Evolutionary conservation across 2,797 vertebrate genomes (phyloP).

Genomic region (Todus mexicanus): DNA sequence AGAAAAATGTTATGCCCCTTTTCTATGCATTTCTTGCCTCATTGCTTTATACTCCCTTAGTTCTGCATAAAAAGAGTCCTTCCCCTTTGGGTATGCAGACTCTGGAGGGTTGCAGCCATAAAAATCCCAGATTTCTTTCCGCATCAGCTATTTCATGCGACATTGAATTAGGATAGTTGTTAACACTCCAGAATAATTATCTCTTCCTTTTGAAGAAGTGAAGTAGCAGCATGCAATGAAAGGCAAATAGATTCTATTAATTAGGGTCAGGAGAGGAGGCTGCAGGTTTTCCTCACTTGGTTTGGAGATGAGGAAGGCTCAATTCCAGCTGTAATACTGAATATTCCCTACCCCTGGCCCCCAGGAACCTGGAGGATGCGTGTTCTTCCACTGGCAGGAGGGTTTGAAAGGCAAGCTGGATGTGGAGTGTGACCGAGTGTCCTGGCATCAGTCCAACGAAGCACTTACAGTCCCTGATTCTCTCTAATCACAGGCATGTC

Average conservation of each 20-base stretch:
- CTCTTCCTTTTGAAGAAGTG: conserved; percentile 60
- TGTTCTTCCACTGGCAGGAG: neutral
- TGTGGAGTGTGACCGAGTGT: neutral
- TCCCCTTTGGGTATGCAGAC: neutral
- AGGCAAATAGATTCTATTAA: conserved; percentile 65
- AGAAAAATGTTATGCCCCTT: neutral
- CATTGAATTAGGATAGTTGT: conserved; percentile 60
- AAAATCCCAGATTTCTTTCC: neutral
- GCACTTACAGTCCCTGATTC: neutral
- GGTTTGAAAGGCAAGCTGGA: neutral
- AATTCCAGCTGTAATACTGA: neutral
- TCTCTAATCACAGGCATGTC: neutral
- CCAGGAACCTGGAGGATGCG: neutral
- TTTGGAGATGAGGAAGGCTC: neutral
- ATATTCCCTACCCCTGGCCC: neutral
- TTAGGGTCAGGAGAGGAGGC: conserved; percentile 42
- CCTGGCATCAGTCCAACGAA: neutral
- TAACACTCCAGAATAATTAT: conserved; percentile 63
- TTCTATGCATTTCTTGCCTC: neutral
- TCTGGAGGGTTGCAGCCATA: neutral
- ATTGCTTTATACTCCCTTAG: neutral
- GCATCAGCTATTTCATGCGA: conserved; percentile 39
- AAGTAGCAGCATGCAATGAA: conserved; percentile 55
- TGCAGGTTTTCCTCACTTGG: neutral
- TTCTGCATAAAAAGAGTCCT: neutral